Evolutionary conservation across 1,140 invertebrate species (phyloP).

Genomic region (Caenorhabditis latens): DNA sequence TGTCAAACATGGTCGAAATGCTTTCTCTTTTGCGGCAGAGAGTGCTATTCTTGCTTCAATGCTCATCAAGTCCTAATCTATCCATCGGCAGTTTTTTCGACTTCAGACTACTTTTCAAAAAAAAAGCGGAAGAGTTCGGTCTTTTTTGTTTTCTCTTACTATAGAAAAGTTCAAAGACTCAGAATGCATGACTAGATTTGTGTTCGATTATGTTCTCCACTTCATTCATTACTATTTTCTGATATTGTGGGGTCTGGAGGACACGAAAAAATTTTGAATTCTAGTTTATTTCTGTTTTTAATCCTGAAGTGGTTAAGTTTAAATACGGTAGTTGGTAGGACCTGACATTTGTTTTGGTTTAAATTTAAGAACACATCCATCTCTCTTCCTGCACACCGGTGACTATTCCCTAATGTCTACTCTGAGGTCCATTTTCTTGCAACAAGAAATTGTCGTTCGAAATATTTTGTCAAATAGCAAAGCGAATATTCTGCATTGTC

Average conservation of each 20-base stretch:
- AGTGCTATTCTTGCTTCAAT: constrained; percentile 43
- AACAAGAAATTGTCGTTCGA: no score
- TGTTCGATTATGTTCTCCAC: not conserved
- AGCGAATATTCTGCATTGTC: no score
- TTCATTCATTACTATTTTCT: not conserved
- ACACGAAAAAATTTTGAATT: no score
- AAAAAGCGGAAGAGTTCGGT: constrained; percentile 12
- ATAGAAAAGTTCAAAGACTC: not conserved
- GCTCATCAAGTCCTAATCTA: constrained; percentile 53
- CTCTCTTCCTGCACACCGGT: no score
- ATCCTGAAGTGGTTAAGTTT: no score
- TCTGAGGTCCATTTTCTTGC: no score
- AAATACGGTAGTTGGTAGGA: no score
- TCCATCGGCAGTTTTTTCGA: not conserved
- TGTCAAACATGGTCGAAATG: constrained; percentile 21
- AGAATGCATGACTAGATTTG: not conserved
- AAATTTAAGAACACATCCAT: no score
- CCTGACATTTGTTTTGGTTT: no score
- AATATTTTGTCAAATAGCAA: no score
- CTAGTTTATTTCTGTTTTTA: no score
- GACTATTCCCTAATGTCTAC: no score
- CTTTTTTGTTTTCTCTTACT: not conserved
- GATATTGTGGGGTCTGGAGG: not conserved
- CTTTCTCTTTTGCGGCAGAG: not conserved
- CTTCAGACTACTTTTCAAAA: not conserved